phyloP scores from a whole-genome alignment of 2,113 vertebrate species.

The Podiceps cristatus region DNA sequence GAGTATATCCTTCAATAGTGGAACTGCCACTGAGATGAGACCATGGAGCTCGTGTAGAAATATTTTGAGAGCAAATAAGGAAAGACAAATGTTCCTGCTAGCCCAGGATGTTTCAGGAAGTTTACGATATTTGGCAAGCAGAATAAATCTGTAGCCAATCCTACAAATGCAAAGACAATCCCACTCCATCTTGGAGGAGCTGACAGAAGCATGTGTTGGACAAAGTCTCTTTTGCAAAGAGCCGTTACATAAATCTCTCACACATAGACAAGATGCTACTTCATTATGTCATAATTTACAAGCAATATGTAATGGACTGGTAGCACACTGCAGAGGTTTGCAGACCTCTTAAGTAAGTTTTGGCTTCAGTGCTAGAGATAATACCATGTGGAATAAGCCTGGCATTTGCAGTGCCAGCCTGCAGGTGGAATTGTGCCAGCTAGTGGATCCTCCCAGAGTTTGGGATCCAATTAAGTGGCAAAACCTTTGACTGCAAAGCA shows the following conservation, averaged over 20 bases:
- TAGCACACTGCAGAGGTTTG: background rate
- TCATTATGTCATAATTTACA: background rate
- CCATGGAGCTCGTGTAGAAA: background rate
- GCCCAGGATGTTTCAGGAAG: background rate
- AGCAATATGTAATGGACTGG: background rate
- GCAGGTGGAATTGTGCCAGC: background rate
- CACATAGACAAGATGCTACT: background rate
- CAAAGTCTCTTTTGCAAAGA: background rate
- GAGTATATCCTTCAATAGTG: background rate
- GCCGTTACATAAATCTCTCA: background rate
- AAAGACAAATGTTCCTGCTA: background rate
- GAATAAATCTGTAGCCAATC: background rate
- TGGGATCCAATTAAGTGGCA: background rate
- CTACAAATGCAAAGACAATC: background rate
- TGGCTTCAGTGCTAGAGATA: background rate
- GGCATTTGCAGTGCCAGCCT: background rate
- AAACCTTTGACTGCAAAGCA: background rate
- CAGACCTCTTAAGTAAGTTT: background rate
- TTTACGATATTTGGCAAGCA: background rate
- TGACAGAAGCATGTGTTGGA: background rate
- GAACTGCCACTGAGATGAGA: background rate
- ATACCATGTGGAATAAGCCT: background rate
- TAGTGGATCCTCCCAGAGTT: background rate
- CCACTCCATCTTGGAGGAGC: background rate
- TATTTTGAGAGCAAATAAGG: background rate